phyloP scores from a whole-genome alignment of 2,113 vertebrate species.

The Crotalus viridis region DNA sequence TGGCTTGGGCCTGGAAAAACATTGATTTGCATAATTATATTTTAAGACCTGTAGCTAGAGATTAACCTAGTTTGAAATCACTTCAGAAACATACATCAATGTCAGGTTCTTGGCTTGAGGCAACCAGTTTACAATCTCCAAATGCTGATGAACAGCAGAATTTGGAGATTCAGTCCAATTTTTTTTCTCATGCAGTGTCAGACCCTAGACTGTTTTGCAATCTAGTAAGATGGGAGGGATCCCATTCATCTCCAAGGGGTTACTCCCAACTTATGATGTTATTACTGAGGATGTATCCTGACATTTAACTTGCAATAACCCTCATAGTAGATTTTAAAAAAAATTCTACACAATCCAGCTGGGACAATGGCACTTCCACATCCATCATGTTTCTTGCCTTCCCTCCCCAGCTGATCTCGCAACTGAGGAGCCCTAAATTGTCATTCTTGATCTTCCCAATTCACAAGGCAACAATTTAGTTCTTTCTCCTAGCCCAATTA shows the following conservation, averaged over 20 bases:
- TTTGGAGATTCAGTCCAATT: neutral
- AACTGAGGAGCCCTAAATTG: constrained; percentile 16
- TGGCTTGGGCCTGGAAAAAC: neutral
- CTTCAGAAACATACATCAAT: neutral
- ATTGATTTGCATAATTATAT: neutral
- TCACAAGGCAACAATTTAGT: constrained; percentile 25
- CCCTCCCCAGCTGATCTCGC: rapidly evolving
- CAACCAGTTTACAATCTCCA: neutral
- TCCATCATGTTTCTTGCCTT: constrained; percentile 39
- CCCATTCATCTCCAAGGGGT: neutral
- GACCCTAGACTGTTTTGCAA: neutral
- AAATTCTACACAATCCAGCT: constrained; percentile 28
- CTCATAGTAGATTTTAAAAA: neutral
- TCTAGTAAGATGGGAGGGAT: neutral
- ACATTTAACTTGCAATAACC: constrained; percentile 1
- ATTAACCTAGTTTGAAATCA: neutral
- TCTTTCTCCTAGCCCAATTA: neutral
- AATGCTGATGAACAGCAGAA: neutral
- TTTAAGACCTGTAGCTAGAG: neutral
- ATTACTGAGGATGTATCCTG: neutral
- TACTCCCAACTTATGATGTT: neutral
- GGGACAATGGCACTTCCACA: constrained; percentile 9
- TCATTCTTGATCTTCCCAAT: constrained; percentile 13
- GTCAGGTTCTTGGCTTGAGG: constrained; percentile 26
- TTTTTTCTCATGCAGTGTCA: constrained; percentile 1